These are phyloP conservation scores for Glaucopsyche alexis DNA, from an alignment of 2,888 invertebrate species.

Conservation along the genomic window DNA sequence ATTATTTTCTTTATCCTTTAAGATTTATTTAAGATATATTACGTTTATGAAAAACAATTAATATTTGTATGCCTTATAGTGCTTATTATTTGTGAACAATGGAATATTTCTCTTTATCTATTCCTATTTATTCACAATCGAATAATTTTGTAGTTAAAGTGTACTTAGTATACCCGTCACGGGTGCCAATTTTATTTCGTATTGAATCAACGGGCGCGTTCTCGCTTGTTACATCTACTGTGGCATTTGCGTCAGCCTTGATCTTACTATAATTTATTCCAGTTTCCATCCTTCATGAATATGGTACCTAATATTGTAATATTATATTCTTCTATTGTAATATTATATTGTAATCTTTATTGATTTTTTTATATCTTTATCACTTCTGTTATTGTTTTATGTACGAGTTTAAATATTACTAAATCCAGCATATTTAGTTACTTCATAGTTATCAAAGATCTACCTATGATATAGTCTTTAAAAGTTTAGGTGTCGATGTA, in stretches of 20 bases:
- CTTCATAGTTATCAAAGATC: too few relatives aligned
- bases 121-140: neutral
- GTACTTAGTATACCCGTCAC: conserved; percentile 20
- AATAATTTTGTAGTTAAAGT: neutral
- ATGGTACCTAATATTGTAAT: neutral
- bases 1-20: neutral
- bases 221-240: conserved; percentile 8
- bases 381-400: neutral
- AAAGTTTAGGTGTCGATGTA: too few relatives aligned
- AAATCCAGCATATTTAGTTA: too few relatives aligned
- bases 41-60: too few relatives aligned
- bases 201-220: conserved; percentile 21
- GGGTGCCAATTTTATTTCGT: conserved; percentile 22
- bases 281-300: neutral
- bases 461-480: too few relatives aligned
- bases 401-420: too few relatives aligned
- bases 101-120: too few relatives aligned
- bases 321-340: neutral
- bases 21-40: too few relatives aligned
- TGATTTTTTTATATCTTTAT: neutral
- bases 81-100: too few relatives aligned
- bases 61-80: too few relatives aligned
- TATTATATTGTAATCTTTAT: neutral
- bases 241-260: neutral
- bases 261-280: conserved; percentile 10